Evolutionary conservation across 64 coral and sea anemone genomes (phyloP).

Genomic region (Actinia equina): DNA sequence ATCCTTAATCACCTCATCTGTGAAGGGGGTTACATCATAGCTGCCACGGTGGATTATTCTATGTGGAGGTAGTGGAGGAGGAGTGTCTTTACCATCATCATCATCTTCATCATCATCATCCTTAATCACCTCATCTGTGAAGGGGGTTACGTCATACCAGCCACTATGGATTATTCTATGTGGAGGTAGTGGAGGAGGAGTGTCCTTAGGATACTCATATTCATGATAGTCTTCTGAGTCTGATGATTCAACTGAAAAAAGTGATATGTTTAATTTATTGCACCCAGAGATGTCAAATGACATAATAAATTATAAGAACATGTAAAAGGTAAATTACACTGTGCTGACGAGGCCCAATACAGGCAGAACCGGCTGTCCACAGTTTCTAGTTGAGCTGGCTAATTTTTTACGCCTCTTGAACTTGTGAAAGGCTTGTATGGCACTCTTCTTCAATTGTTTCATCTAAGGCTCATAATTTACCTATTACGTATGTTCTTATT

Average conservation of each 20-base stretch:
- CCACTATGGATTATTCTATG: background rate
- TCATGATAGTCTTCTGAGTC: background rate
- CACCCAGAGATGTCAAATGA: too few relatives aligned
- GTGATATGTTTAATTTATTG: background rate
- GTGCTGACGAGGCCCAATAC: too few relatives aligned
- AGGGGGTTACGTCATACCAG: background rate
- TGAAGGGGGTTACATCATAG: background rate
- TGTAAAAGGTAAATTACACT: too few relatives aligned
- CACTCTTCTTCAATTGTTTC: too few relatives aligned
- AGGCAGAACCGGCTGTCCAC: too few relatives aligned
- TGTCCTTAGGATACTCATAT: conserved; percentile 11
- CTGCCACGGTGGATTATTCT: background rate
- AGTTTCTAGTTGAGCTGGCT: too few relatives aligned
- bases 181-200: conserved; percentile 29
- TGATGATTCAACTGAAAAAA: background rate
- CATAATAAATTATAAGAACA: too few relatives aligned
- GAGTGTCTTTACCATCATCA: background rate
- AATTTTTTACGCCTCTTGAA: too few relatives aligned
- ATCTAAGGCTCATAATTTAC: too few relatives aligned
- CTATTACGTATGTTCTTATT: too few relatives aligned
- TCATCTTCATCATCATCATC: conserved; percentile 7
- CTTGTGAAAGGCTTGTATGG: too few relatives aligned
- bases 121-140: background rate
- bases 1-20: background rate
- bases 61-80: conserved; percentile 24